Base-by-base conservation (phyloP, 2,797 vertebrate species). In the Knipowitschia caucasica region DNA sequence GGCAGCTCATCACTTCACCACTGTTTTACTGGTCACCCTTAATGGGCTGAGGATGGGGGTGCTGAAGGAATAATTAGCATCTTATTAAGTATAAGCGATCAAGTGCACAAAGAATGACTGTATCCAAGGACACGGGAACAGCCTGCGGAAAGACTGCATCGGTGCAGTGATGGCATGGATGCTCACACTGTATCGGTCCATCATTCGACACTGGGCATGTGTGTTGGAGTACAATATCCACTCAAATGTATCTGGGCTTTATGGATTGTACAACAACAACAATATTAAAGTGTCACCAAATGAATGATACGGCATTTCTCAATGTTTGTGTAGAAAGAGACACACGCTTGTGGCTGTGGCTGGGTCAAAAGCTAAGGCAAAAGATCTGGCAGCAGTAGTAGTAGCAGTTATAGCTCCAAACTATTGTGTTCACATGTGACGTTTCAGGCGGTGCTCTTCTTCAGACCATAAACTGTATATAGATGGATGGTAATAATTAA, bases 1-100 rank as follows among this genome's bases (percentile, higher is more conserved):
- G 69, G 59, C 72, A 40, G 56, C 63, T 73, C 63, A 63, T 79
- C 67, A 36, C 72, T 58, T 67, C 59, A 55, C 60, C 55, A 53
- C 60, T 71, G 62, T 63, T 74, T 72, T 67, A 81, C 72, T 67
- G 69, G 74, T 71, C 58, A 55, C 14, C 52, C 69, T 69, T 71
- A 78, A 78, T 72, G 71, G 65, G 67, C 56, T 53, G 43, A 61
- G 55, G 46, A 71, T 53, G 36, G 62, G 59, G 53, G 42, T 24
- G 65, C 47, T 8, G 49, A 49, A 54, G 53, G 51, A 35, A 38
- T 54, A 71, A 76, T 77, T 75, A 75, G 50, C 59, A 70, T 71
- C 61, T 62, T 49, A 65, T 73, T 79, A 74, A 49, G 47, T 56
- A 47, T 39, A 46, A 23, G 33, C 5, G 38, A 23, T 26, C 14